phyloP scores from a whole-genome alignment of 2,888 invertebrate genomes.

The Plebejus argus region DNA sequence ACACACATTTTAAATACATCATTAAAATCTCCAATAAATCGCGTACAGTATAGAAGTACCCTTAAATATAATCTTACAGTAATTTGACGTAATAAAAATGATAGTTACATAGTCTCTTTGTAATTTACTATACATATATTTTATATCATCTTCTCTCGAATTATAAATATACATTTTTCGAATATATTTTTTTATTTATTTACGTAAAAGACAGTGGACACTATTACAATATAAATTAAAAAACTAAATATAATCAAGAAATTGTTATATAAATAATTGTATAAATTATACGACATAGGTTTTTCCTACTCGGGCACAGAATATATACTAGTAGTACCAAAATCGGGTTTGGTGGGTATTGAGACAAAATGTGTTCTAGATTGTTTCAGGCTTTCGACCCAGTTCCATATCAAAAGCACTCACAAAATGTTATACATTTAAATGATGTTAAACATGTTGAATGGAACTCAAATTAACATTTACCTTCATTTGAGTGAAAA shows the following conservation, averaged over 20 bases:
- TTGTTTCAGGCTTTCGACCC: not conserved
- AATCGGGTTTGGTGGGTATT: not conserved
- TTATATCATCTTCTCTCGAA: not conserved
- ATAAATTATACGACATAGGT: not conserved
- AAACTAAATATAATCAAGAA: not conserved
- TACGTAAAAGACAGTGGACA: not conserved
- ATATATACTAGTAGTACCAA: no score
- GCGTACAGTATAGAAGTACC: not conserved
- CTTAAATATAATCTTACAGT: conserved; percentile 1
- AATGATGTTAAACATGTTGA: not conserved
- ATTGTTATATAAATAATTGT: no score
- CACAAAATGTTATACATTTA: not conserved
- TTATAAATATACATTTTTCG: not conserved
- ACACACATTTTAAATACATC: not conserved
- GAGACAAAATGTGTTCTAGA: not conserved
- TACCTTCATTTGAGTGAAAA: not conserved
- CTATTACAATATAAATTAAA: not conserved
- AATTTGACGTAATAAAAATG: not conserved
- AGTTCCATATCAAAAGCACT: conserved; percentile 1
- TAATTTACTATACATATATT: no score
- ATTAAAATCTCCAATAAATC: not conserved
- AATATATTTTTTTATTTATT: not conserved
- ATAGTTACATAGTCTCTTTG: not conserved
- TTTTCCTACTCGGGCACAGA: not conserved
- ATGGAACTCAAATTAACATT: not conserved